A percentile compares a stretch with the other conserved stretches of the same genome.
These are phyloP conservation scores for Heterodera schachtii DNA, from an alignment of 1,140 invertebrate genomes.

Conservation along the genomic window DNA sequence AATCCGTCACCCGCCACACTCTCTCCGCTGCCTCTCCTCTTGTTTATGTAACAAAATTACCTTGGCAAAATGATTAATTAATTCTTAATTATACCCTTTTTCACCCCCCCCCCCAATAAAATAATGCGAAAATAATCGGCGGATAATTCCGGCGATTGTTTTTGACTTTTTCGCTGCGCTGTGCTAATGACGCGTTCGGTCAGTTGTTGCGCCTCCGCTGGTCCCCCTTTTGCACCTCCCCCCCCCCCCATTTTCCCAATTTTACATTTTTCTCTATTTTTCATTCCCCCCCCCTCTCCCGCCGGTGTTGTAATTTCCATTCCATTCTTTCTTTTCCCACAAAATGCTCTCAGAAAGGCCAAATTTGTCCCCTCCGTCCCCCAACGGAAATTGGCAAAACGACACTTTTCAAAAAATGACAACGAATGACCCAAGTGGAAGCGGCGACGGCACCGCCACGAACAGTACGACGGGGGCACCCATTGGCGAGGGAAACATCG, in stretches of 20 bases:
- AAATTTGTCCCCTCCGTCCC: neutral
- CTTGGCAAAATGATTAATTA: too few species aligned
- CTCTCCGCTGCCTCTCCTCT: neutral
- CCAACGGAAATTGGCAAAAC: neutral
- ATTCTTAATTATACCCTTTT: neutral
- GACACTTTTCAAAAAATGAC: neutral
- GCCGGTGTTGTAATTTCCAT: neutral
- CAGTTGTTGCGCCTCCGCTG: too few species aligned
- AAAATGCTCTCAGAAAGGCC: neutral
- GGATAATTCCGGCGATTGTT: too few species aligned
- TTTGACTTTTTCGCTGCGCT: too few species aligned
- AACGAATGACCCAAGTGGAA: neutral
- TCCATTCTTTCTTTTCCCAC: neutral
- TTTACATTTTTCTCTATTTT: too few species aligned
- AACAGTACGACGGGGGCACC: neutral
- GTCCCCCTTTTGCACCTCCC: too few species aligned
- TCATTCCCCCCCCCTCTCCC: too few species aligned
- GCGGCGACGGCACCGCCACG: neutral
- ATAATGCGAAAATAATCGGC: too few species aligned
- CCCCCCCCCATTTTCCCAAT: neutral
- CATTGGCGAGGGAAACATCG: neutral
- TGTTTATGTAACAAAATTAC: too few species aligned
- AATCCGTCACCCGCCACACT: neutral
- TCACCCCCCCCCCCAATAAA: too few species aligned
- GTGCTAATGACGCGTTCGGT: too few species aligned